Base-by-base conservation (phyloP, 1,140 invertebrate species). In the Dendrolimus kikuchii region DNA sequence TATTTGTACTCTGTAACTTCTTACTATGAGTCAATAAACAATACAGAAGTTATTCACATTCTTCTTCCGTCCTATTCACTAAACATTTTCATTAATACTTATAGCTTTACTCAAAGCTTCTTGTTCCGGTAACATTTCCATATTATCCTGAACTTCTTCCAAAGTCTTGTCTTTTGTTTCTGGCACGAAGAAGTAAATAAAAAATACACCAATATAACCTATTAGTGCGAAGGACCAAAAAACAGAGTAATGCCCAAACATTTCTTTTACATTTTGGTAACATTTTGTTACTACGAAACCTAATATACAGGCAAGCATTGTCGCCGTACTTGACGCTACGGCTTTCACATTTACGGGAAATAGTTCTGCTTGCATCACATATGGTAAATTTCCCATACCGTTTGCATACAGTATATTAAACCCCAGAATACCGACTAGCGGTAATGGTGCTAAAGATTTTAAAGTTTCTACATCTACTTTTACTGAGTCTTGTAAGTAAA, bases 131-230 rank as follows among this genome's bases (percentile, higher is more conserved):
- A 62, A 54, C 4, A 50, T 62, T 37, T 66, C 57, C 54, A 86
- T 68, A 48, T 75, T 73, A 50, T 89, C 81, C 51, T 91, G 89
- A 42, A 94, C 92, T 62, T 95, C 92, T 53, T 93, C 87, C 44
- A 94, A 74, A 1, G 88, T 90, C 67, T 91, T 92, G 2, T 90
- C 91, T 64, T 92, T 94, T 2, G 93, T 95, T 71, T 95, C 94
- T 1, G 93, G 93, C 2, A 95, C 90, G 49, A 89, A 81, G 37
- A 92, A 89, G 40, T 81, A 74, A 36, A 91, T 88, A 60, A 94
- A 92, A 5, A 86, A 60, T 3, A 90, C 72, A 0, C 91, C 91
- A 0, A 86, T 5, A 46, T 89, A 88, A 8, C 88, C 90, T 10
- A 89, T 77, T n/a, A 64, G 10, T 0, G 89, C 89, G 52, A 90